A percentile compares a stretch with the other conserved stretches of the same genome.
phyloP scores from a whole-genome alignment of 2,888 invertebrate species.

The Endotricha flammealis region DNA sequence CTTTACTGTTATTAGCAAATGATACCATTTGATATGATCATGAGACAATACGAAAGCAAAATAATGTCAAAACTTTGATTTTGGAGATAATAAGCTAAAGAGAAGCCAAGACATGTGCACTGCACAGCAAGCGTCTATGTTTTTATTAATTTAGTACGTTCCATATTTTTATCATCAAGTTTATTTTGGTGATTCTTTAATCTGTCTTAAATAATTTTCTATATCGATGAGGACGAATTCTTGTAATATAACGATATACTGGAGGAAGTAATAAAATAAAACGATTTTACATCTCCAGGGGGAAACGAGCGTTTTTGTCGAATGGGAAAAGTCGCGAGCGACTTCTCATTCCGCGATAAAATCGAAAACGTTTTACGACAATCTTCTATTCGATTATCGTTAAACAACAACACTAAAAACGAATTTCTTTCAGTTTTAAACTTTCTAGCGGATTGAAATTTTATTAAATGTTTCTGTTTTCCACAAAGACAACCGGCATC shows the following conservation, averaged over 20 bases:
- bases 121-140: too few relatives aligned
- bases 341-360: constrained; percentile 76
- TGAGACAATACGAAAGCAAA: background rate
- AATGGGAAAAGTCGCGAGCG: constrained; percentile 74
- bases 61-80: too few relatives aligned
- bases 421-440: constrained; percentile 39
- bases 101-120: too few relatives aligned
- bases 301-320: constrained; percentile 73
- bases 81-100: too few relatives aligned
- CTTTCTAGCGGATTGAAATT: constrained; percentile 18
- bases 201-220: too few relatives aligned
- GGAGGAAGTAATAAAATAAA: constrained; percentile 77
- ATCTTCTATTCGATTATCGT: constrained; percentile 74
- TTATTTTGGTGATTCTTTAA: too few relatives aligned
- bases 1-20: background rate
- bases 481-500: too few relatives aligned
- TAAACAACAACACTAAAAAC: constrained; percentile 70
- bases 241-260: constrained; percentile 70
- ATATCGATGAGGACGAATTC: constrained; percentile 50
- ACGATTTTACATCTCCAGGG: constrained; percentile 77
- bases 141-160: too few relatives aligned
- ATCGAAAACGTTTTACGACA: constrained; percentile 76
- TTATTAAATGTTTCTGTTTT: too few relatives aligned
- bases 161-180: too few relatives aligned
- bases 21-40: background rate